These are phyloP conservation scores for Tokudaia muenninki DNA, from an alignment of 2,797 vertebrate genomes.

Conservation along the genomic window DNA sequence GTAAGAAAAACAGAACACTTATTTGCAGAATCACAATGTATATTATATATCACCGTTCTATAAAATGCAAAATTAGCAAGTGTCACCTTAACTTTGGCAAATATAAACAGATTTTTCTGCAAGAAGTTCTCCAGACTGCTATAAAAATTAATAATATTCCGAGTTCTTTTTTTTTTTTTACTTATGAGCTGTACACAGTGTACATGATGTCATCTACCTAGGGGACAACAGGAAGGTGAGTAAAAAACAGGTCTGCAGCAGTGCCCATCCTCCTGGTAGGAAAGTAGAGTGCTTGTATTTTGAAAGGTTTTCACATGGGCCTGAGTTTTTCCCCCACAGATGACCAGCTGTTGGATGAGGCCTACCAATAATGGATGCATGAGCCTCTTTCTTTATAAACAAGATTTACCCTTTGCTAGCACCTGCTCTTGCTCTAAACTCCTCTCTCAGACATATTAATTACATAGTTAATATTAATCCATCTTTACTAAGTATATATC, in stretches of 20 bases:
- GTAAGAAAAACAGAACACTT: slow-evolving; percentile 31
- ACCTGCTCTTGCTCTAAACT: background rate
- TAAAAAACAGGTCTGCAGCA: background rate
- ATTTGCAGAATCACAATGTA: background rate
- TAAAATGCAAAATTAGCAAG: slow-evolving; percentile 26
- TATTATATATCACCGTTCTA: slow-evolving; percentile 11
- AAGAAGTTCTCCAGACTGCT: slow-evolving; percentile 16
- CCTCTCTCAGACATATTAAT: background rate
- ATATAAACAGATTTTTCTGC: slow-evolving; percentile 4
- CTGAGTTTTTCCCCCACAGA: background rate
- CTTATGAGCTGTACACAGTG: background rate
- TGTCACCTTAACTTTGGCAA: background rate
- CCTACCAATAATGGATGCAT: background rate
- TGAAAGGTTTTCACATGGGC: background rate
- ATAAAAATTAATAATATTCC: slow-evolving; percentile 19
- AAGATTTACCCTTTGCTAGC: slow-evolving; percentile 4
- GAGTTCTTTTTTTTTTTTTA: background rate
- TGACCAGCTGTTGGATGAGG: background rate
- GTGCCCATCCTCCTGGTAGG: background rate
- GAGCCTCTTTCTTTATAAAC: background rate
- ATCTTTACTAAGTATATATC: background rate
- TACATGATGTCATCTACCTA: background rate
- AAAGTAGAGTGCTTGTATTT: background rate
- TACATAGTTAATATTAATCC: background rate
- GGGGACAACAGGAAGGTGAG: background rate